Percentiles rank a stretch among this genome's conserved stretches.
These are phyloP conservation scores for Philonicus albiceps DNA, from an alignment of 2,888 invertebrate genomes.

Conservation along the genomic window DNA sequence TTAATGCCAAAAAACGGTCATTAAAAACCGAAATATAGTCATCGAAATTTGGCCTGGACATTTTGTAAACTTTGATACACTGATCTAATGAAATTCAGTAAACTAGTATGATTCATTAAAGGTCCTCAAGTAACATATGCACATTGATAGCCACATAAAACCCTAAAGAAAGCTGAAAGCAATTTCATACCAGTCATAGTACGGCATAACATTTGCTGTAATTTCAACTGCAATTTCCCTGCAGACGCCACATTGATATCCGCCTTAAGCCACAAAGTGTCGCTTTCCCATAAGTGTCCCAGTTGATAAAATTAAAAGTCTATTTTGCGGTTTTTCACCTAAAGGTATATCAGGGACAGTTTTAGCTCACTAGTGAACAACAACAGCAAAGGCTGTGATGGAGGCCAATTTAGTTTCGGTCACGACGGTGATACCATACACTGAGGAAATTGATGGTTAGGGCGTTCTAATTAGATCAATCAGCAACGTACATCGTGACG, in stretches of 20 bases:
- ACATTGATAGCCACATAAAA: neutral
- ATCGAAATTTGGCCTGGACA: too few species aligned
- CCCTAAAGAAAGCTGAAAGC: neutral
- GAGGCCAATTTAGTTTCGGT: neutral
- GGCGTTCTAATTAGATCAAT: conserved; percentile 24
- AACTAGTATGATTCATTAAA: too few species aligned
- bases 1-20: too few species aligned
- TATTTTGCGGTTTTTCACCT: neutral
- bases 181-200: neutral
- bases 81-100: too few species aligned
- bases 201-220: neutral
- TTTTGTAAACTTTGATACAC: too few species aligned
- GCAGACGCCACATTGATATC: neutral
- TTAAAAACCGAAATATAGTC: too few species aligned
- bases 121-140: neutral
- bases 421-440: neutral
- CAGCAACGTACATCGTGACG: neutral
- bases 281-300: conserved; percentile 10
- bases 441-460: conserved; percentile 16
- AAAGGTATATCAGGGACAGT: neutral
- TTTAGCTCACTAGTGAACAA: too few species aligned
- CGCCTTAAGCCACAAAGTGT: conserved; percentile 15
- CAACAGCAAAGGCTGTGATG: neutral
- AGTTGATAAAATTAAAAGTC: neutral
- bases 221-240: neutral